These are phyloP conservation scores for Sciurus carolinensis DNA, from an alignment of 2,797 vertebrate genomes.

Conservation along the genomic window DNA sequence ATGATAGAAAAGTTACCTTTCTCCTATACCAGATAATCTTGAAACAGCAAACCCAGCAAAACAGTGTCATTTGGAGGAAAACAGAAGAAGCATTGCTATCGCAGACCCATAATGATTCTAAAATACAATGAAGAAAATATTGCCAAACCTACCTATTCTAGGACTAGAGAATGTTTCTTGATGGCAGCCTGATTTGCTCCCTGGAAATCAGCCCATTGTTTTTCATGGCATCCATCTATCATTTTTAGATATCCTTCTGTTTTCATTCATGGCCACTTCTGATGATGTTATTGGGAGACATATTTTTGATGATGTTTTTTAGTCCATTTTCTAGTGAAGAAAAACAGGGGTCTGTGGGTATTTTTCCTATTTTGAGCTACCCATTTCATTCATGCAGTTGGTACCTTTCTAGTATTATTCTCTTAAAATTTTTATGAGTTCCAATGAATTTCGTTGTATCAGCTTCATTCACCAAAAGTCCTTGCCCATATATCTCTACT, in stretches of 20 bases:
- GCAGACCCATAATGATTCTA: background rate
- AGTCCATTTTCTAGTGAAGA: background rate
- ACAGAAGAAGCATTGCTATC: background rate
- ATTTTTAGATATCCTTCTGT: background rate
- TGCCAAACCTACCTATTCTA: background rate
- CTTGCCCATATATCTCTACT: background rate
- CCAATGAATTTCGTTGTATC: background rate
- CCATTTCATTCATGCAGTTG: background rate
- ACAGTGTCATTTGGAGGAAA: background rate
- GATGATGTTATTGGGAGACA: background rate
- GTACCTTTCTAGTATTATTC: background rate
- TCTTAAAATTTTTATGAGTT: background rate
- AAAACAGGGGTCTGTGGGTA: background rate
- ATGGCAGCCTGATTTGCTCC: background rate
- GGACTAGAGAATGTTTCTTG: background rate
- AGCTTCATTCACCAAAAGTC: background rate
- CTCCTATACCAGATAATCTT: background rate
- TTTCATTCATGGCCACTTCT: background rate
- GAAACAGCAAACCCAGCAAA: background rate
- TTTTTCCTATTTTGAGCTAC: background rate
- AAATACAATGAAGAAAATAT: background rate
- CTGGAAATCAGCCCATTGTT: background rate
- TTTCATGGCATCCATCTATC: background rate
- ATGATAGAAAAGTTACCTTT: background rate
- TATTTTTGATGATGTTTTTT: background rate